phyloP scores from a whole-genome alignment of 1,140 invertebrate genomes.

The Octopus sinensis region DNA sequence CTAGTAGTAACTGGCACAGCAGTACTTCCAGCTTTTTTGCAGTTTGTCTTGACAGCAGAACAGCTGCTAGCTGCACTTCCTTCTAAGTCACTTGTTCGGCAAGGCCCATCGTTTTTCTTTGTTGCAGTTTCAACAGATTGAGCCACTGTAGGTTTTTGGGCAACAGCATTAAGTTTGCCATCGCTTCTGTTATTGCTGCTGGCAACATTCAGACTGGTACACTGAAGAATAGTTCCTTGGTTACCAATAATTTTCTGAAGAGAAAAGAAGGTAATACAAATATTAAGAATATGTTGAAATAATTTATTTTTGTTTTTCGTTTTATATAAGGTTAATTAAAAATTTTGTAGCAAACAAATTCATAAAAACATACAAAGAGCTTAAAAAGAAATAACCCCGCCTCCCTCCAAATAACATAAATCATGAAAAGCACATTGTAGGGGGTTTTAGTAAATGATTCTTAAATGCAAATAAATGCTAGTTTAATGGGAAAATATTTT shows the following conservation, averaged over 20 bases:
- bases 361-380: too few species aligned
- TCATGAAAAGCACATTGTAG: too few species aligned
- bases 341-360: too few species aligned
- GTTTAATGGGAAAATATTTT: too few species aligned
- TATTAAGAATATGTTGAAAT: not conserved
- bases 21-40: too few species aligned
- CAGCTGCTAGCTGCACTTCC: not conserved
- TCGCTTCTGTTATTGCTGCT: not conserved
- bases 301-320: not conserved
- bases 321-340: too few species aligned
- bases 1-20: too few species aligned
- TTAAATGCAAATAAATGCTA: too few species aligned
- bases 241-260: not conserved
- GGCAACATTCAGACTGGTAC: not conserved
- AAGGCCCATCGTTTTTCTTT: not conserved
- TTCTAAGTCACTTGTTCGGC: constrained; percentile 9
- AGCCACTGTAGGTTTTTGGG: not conserved
- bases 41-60: not conserved
- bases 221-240: not conserved
- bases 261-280: not conserved
- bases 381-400: too few species aligned
- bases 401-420: too few species aligned
- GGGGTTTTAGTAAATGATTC: too few species aligned
- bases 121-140: not conserved
- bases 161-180: not conserved